phyloP scores from a whole-genome alignment of 2,888 invertebrate species.

The Clistopyga incitator region DNA sequence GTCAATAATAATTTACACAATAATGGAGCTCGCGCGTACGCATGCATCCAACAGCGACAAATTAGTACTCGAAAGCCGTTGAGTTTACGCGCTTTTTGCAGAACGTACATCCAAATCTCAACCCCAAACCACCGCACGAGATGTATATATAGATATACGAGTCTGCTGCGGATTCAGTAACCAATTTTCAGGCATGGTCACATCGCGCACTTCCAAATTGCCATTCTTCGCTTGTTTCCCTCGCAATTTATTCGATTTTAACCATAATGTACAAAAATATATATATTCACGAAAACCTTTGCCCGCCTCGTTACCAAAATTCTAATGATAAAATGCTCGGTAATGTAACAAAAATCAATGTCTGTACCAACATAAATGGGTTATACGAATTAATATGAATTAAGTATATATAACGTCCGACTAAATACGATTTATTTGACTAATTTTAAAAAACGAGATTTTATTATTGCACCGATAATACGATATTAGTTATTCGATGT shows the following conservation, averaged over 20 bases:
- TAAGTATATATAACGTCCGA: no score
- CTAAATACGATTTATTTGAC: no score
- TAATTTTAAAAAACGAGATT: no score
- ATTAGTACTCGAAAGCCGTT: slow-evolving; percentile 63
- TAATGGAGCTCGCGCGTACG: slow-evolving; percentile 77
- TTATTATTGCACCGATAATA: no score
- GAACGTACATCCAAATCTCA: slow-evolving; percentile 47
- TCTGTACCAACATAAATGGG: no score
- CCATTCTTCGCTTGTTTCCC: not conserved
- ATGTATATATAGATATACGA: slow-evolving; percentile 6
- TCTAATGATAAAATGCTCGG: no score
- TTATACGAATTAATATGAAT: no score
- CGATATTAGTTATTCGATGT: no score
- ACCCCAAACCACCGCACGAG: slow-evolving; percentile 40
- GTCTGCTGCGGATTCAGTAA: not conserved
- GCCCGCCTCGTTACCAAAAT: no score
- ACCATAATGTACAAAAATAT: no score
- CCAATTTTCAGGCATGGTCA: not conserved
- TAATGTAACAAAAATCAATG: no score
- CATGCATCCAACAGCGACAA: slow-evolving; percentile 60
- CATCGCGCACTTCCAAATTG: not conserved
- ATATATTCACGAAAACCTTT: no score
- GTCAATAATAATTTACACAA: slow-evolving; percentile 82
- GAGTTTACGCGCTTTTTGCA: slow-evolving; percentile 56
- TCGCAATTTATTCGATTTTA: not conserved